Percentiles rank a stretch among this genome's conserved stretches.
phyloP scores from a whole-genome alignment of 2,113 vertebrate genomes.

The Passer montanus region DNA sequence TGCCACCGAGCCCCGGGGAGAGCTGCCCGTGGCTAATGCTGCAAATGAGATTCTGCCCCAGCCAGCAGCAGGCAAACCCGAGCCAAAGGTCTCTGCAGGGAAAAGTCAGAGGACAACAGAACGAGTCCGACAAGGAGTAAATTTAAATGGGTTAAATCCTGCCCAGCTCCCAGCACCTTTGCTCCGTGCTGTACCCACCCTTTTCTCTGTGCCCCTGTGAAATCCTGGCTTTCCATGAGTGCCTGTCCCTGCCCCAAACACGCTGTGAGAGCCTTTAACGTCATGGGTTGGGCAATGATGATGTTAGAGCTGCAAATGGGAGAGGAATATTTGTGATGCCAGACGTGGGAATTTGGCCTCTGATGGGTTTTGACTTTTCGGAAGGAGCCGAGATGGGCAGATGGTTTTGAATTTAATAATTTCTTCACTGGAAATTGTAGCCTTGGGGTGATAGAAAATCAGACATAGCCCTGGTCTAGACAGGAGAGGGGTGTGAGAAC shows the following conservation, averaged over 20 bases:
- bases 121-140: background rate
- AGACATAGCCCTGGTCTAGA: conserved; percentile 57
- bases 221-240: background rate
- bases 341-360: conserved; percentile 39
- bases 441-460: conserved; percentile 53
- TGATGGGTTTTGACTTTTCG: background rate
- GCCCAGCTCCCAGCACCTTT: background rate
- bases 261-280: rapidly evolving
- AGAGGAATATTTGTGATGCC: background rate
- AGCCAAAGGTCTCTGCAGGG: background rate
- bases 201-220: rapidly evolving
- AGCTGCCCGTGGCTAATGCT: background rate
- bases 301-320: background rate
- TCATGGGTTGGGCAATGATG: background rate
- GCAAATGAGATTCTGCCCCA: background rate
- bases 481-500: conserved; percentile 59
- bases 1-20: background rate
- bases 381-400: conserved; percentile 30
- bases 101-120: background rate
- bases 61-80: background rate
- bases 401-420: conserved; percentile 50
- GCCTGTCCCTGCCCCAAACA: background rate
- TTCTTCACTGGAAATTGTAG: conserved; percentile 48
- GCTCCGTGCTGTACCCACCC: rapidly evolving
- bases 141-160: background rate